phyloP scores from a whole-genome alignment of 2,888 invertebrate genomes.

The Drosophila seclusa region DNA sequence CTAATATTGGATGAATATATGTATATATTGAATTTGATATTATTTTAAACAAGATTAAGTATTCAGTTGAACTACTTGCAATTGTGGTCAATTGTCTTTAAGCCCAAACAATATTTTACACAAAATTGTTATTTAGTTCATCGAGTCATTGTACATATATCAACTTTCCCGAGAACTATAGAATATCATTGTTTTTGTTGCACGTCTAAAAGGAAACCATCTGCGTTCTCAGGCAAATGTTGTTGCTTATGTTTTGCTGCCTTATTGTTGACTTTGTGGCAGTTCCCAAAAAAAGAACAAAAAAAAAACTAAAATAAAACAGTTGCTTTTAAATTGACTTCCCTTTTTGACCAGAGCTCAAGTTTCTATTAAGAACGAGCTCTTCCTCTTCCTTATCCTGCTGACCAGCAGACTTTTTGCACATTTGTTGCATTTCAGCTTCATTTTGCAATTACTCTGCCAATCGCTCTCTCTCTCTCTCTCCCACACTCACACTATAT shows the following conservation, averaged over 20 bases:
- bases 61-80: not conserved
- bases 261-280: constrained; percentile 1
- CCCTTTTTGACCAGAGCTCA: constrained; percentile 33
- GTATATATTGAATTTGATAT: not conserved
- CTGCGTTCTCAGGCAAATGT: constrained; percentile 16
- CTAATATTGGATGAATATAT: no score
- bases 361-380: constrained; percentile 49
- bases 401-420: constrained; percentile 20
- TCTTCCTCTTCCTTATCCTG: constrained; percentile 31
- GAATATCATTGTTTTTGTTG: not conserved
- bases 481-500: not conserved
- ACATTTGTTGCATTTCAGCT: constrained; percentile 66
- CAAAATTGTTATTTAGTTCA: not conserved
- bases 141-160: not conserved
- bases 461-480: not conserved
- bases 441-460: constrained; percentile 61
- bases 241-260: constrained; percentile 3
- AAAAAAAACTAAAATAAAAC: constrained; percentile 15
- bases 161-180: not conserved
- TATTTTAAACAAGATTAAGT: not conserved
- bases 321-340: constrained; percentile 48
- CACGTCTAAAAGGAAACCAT: constrained; percentile 13
- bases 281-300: not conserved
- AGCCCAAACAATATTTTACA: not conserved
- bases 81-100: not conserved